These are phyloP conservation scores for Aurelia sp. DNA, from an alignment of 30 jellyfish, hydroid and myxozoan species.

Conservation along the genomic window DNA sequence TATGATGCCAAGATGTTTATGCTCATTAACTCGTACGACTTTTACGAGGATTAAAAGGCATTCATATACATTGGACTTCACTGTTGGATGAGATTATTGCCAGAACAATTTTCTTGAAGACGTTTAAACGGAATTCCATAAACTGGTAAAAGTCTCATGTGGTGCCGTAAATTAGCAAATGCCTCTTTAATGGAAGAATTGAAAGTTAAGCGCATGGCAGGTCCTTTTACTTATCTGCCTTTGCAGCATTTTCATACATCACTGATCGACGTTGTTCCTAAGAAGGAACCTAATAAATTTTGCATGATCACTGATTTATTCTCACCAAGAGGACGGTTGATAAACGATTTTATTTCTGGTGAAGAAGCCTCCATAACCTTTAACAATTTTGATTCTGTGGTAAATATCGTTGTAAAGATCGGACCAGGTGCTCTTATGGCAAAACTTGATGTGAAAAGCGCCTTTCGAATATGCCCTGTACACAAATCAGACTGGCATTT, in stretches of 20 bases:
- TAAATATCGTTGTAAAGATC: constrained; percentile 8
- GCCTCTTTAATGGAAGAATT: background rate
- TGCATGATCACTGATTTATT: constrained; percentile 36
- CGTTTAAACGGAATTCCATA: too few species aligned
- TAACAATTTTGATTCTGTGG: constrained; percentile 47
- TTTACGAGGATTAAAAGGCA: too few species aligned
- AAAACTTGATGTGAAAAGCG: constrained; percentile 54
- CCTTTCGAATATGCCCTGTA: constrained; percentile 72
- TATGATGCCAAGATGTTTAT: too few species aligned
- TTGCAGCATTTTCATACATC: constrained; percentile 23
- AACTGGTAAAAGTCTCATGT: too few species aligned
- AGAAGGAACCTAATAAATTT: constrained; percentile 12
- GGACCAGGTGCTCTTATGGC: constrained; percentile 49
- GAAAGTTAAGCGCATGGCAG: constrained; percentile 22
- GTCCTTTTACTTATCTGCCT: constrained; percentile 17
- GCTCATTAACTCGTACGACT: too few species aligned
- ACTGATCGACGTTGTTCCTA: constrained; percentile 23
- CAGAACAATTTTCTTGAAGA: too few species aligned
- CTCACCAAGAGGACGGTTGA: constrained; percentile 41
- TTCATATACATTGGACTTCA: too few species aligned
- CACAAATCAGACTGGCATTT: constrained; percentile 41
- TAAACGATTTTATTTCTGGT: constrained; percentile 28
- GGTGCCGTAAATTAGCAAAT: too few species aligned
- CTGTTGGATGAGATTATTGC: too few species aligned
- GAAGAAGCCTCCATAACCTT: constrained; percentile 23